Base-by-base conservation (phyloP, 2,888 invertebrate species). In the Eucera pruinosa region DNA sequence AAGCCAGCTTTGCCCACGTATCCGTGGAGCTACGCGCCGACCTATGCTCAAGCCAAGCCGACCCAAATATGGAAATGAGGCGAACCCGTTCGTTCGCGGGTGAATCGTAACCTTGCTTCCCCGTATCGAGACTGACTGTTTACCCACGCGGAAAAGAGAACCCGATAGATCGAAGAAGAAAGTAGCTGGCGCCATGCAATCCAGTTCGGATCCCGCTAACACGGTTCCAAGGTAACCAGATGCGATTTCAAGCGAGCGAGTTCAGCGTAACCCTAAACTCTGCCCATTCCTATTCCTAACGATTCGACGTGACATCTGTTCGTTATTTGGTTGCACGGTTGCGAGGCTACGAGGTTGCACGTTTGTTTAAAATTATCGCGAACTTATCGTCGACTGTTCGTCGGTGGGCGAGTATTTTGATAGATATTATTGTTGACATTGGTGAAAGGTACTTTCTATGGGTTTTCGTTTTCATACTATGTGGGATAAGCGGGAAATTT, bases 1-100 rank as follows among this genome's bases (percentile, higher is more conserved):
- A 91, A 90, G 60, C 87, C 88, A 3, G 67, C 80, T 2, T 27
- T 82, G 7, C 70, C 88, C 3, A 76, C 81, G 15, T 79, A 88
- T n/a, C 90, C 91, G 0, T 91, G 91, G 91, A 88, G 80, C 61
- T 91, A 91, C 62, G 90, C 90, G n/a, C 89, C 89, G 0, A 81
- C 89, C 2, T 90, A 84, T 50, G 48, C 86, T 41, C 89, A 86
- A 48, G 43, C 79, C 6, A 90, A 87, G 70, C 83, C 86, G 7
- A 74, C 84, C 23, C 85, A 88, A 73, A 85, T 86, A 74, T 91
- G 90, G 89, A 90, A 90, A 79, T 90, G 73, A 85, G 48, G 54
- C 11, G 60, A 65, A 65, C 48, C 52, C 41, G 48, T 75, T 81
- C 23, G 25, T 6, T 48, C 27, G 45, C 47, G 62, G 36, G 52